Evolutionary conservation across 2,888 invertebrate genomes (phyloP), one percentile per base, ranked within the genome.

Genomic region (Alviniconcha strummeri): DNA sequence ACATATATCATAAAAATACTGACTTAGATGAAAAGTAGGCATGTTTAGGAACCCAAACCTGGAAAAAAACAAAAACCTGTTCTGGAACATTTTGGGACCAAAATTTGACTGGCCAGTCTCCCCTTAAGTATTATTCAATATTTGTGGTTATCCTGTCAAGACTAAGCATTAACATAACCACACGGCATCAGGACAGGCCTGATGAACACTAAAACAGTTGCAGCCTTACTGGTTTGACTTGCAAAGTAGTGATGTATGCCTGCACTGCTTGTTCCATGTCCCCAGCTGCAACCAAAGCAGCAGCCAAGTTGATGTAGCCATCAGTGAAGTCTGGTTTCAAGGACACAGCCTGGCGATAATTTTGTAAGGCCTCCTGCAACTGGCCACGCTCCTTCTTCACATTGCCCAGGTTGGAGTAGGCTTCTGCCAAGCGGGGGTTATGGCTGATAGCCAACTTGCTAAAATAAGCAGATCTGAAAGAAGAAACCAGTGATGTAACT

Each of bases 221-320:
- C 8, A 71, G 71, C 56, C 96, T 95, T 95, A 99, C 99, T 90
- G 99, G 98, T 95, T 99, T 99, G 94, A 99, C 99, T 94, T 99
- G 99, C 89, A 99, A 95, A 83, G 99, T 99, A 81, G 98, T 99
- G 86, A 99, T 97, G 94, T 99, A 99, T 64, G 99, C 99, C 94
- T 98, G 98, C 52, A 99, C 99, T 7, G 99, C 99, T 92, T 98
- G 98, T 94, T 99, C 99, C 97, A 99, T 98, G 92, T 99, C 99
- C 8, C 99, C 98, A 36, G 99, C 98, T 87, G 99, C 98, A 75
- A 99, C 99, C 15, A 99, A 95, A 1, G 99, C 99, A 55, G 99
- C 99, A 2, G 99, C 99, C 91, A 99, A 95, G 95, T 99, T 99
- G 91, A 99, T 99, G 94, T 99, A 99, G 11, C 94, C 94, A 89